A percentile compares a stretch with the other conserved stretches of the same genome.
Evolutionary conservation across 2,888 invertebrate species (phyloP).

Genomic region (Gastracanthus pulcherrimus): DNA sequence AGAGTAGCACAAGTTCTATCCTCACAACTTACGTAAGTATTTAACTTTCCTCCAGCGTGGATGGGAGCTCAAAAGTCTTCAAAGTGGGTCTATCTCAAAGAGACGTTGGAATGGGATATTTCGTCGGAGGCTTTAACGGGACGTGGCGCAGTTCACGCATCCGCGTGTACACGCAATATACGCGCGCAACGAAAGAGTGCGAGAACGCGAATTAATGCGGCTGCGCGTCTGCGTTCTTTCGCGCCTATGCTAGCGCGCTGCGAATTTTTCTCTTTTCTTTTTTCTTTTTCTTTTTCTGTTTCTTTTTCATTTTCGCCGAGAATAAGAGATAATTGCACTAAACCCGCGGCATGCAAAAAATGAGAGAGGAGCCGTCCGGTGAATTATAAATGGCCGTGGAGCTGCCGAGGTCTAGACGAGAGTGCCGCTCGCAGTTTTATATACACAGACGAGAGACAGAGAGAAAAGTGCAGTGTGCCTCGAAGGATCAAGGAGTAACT

Average conservation of each 20-base stretch:
- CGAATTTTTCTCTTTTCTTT: not conserved
- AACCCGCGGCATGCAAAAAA: not conserved
- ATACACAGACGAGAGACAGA: not conserved
- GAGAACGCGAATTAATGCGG: not conserved
- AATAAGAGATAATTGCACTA: slow-evolving; percentile 24
- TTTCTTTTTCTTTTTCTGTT: too few relatives aligned
- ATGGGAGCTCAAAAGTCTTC: slow-evolving; percentile 1
- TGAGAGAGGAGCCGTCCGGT: not conserved
- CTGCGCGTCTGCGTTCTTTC: not conserved
- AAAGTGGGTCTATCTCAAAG: slow-evolving; percentile 23
- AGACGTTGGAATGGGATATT: slow-evolving; percentile 10
- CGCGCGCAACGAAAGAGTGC: not conserved
- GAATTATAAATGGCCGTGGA: slow-evolving; percentile 38
- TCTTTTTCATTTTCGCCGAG: too few relatives aligned
- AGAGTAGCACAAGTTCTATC: not conserved
- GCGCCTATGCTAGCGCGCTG: too few relatives aligned
- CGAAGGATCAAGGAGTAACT: slow-evolving; percentile 41
- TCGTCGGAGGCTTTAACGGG: slow-evolving; percentile 9
- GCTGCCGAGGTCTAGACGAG: slow-evolving; percentile 1
- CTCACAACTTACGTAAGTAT: slow-evolving; percentile 6
- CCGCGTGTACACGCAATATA: not conserved
- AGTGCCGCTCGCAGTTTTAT: not conserved
- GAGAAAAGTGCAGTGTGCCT: slow-evolving; percentile 33
- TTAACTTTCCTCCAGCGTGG: slow-evolving; percentile 17
- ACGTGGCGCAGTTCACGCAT: not conserved